Evolutionary conservation across 2,113 vertebrate genomes (phyloP).

Genomic region (Tangachromis dhanisi): DNA sequence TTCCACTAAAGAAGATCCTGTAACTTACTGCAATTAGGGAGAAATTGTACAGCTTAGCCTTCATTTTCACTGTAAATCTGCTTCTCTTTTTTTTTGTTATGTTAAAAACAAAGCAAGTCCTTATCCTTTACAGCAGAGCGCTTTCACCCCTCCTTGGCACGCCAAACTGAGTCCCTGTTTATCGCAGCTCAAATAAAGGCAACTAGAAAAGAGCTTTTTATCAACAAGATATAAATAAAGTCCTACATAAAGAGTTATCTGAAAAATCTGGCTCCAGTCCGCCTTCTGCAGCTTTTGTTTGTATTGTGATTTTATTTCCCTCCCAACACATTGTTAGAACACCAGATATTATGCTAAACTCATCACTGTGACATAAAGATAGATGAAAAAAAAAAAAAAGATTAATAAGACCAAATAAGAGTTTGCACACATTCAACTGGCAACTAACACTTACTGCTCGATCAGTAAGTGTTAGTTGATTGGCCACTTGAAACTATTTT

Average conservation of each 20-base stretch:
- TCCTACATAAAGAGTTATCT: neutral
- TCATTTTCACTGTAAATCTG: neutral
- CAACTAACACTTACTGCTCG: neutral
- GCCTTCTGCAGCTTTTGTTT: neutral
- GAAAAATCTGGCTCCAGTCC: neutral
- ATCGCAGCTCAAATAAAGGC: neutral
- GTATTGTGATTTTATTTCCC: neutral
- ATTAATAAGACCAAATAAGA: neutral
- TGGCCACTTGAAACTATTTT: fast-evolving
- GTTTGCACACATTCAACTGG: neutral
- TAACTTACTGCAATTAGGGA: neutral
- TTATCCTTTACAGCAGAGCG: fast-evolving
- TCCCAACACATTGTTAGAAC: neutral
- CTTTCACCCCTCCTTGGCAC: neutral
- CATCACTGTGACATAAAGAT: neutral
- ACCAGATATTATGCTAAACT: neutral
- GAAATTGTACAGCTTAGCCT: neutral
- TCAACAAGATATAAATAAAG: neutral
- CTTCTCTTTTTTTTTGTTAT: neutral
- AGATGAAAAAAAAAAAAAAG: fast-evolving
- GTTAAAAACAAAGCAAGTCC: neutral
- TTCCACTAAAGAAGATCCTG: neutral
- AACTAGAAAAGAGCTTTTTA: neutral
- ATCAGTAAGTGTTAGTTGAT: neutral
- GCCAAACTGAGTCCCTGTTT: neutral